phyloP scores from a whole-genome alignment of 1,140 invertebrate species.

The Metaphire vulgaris region DNA sequence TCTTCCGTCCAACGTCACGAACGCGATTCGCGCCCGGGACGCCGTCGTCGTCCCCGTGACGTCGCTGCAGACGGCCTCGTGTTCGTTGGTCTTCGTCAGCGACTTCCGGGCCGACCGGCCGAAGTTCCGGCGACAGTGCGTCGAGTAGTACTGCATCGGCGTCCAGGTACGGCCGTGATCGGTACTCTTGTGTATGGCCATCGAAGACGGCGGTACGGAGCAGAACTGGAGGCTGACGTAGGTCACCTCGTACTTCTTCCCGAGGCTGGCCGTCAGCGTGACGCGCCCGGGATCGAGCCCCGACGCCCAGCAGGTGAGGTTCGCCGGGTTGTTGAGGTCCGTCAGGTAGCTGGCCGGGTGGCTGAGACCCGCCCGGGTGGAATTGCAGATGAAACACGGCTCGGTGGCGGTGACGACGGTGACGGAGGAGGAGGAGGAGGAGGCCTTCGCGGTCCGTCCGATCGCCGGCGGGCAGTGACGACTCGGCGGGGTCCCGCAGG shows the following conservation, averaged over 20 bases:
- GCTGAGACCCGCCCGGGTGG: slow-evolving; percentile 63
- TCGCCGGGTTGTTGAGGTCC: slow-evolving; percentile 83
- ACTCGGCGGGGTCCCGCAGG: slow-evolving; percentile 66
- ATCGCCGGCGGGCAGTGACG: too few relatives aligned
- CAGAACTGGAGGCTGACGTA: too few relatives aligned
- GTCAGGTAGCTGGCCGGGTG: slow-evolving; percentile 79
- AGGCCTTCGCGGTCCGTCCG: too few relatives aligned
- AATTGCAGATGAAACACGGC: slow-evolving; percentile 87
- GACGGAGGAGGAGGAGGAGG: slow-evolving; percentile 89
- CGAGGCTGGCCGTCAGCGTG: slow-evolving; percentile 44
- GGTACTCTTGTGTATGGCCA: slow-evolving; percentile 86
- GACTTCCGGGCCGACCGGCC: slow-evolving; percentile 37
- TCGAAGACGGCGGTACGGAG: slow-evolving; percentile 94
- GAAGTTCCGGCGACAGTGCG: slow-evolving; percentile 49
- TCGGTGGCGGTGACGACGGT: slow-evolving; percentile 64
- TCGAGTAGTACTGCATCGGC: slow-evolving; percentile 52
- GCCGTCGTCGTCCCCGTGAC: slow-evolving; percentile 54
- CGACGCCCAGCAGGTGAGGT: slow-evolving; percentile 85
- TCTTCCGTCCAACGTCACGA: slow-evolving; percentile 87
- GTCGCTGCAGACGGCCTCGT: slow-evolving; percentile 70
- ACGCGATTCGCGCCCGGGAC: slow-evolving; percentile 69
- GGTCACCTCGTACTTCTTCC: too few relatives aligned
- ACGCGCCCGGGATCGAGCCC: slow-evolving; percentile 46
- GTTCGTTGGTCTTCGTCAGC: slow-evolving; percentile 51
- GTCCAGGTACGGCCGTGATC: slow-evolving; percentile 51